Conservation (phyloP, 2,888 invertebrate genomes). For the Automeris io region DNA sequence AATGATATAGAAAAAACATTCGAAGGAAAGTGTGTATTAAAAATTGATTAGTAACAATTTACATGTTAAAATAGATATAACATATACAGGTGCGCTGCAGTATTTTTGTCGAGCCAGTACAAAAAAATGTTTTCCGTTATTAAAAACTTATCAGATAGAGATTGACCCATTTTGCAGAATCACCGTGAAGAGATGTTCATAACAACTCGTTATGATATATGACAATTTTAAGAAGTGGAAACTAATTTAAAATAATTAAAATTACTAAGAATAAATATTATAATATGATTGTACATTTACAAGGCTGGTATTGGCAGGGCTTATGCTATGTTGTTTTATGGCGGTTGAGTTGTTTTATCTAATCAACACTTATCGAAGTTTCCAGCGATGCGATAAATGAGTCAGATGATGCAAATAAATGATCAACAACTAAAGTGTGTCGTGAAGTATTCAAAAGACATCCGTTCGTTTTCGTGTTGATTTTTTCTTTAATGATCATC, state of each 20-base stretch:
- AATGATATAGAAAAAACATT: not conserved
- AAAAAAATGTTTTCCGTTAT: no score
- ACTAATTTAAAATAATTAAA: no score
- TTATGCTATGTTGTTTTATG: slow-evolving; percentile 7
- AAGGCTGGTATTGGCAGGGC: not conserved
- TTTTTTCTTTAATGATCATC: slow-evolving; percentile 8
- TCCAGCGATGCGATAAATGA: slow-evolving; percentile 28
- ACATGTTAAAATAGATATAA: no score
- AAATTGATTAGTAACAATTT: not conserved
- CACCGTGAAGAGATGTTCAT: no score
- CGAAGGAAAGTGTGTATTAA: not conserved
- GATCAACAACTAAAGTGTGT: slow-evolving; percentile 22
- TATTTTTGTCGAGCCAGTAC: no score
- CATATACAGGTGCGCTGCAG: no score
- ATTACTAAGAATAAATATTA: no score
- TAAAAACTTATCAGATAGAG: no score
- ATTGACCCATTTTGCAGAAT: no score
- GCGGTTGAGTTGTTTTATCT: slow-evolving; percentile 23
- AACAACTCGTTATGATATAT: no score
- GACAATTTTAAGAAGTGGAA: no score
- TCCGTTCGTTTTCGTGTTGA: slow-evolving; percentile 12
- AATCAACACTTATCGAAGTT: slow-evolving; percentile 28
- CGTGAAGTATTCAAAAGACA: slow-evolving; percentile 18
- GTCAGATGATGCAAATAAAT: slow-evolving; percentile 30
- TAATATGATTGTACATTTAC: no score